These are phyloP conservation scores for Carcina quercana DNA, from an alignment of 2,888 invertebrate genomes.

Conservation along the genomic window DNA sequence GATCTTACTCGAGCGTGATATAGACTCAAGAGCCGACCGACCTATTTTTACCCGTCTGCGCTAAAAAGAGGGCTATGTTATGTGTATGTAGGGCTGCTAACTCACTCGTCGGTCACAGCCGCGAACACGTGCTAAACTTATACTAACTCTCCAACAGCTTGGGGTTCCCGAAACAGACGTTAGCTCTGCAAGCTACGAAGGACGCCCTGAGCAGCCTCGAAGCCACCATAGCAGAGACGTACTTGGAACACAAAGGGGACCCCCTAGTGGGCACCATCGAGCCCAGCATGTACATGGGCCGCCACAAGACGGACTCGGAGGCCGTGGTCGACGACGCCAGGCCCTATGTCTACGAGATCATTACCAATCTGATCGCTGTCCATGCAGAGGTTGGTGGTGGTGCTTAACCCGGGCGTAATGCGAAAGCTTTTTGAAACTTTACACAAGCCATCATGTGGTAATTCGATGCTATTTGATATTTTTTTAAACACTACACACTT, in stretches of 20 bases:
- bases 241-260: constrained; percentile 93
- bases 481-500: too few relatives aligned
- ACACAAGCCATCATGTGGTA: too few relatives aligned
- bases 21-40: too few relatives aligned
- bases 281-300: constrained; percentile 95
- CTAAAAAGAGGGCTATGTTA: too few relatives aligned
- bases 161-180: constrained; percentile 83
- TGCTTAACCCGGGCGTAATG: background rate
- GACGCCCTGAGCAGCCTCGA: constrained; percentile 77
- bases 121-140: too few relatives aligned
- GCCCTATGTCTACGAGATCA: constrained; percentile 92
- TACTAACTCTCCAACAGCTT: too few relatives aligned
- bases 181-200: constrained; percentile 80
- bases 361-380: constrained; percentile 86
- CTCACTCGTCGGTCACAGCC: too few relatives aligned
- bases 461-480: too few relatives aligned
- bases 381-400: constrained; percentile 77
- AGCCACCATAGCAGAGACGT: constrained; percentile 82
- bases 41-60: too few relatives aligned
- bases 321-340: constrained; percentile 84
- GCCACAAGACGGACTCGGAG: constrained; percentile 89
- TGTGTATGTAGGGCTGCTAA: too few relatives aligned
- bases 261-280: constrained; percentile 97
- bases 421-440: background rate
- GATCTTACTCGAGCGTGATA: too few relatives aligned